Base-by-base conservation (phyloP, 2,797 vertebrate genomes). In the Myotis daubentonii region DNA sequence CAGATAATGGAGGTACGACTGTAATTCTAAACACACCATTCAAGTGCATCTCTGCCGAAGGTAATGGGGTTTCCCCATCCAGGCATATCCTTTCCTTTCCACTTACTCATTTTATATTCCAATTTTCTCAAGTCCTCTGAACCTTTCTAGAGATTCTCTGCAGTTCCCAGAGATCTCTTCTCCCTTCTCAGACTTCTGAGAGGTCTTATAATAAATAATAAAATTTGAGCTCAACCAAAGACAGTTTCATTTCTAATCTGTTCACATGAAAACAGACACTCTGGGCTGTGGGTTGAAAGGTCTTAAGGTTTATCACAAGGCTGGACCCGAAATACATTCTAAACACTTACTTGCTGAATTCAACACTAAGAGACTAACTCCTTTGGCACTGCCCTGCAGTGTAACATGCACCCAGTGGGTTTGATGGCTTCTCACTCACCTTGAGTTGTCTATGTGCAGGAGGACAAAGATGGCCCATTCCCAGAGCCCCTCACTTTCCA, bases 381-480 rank as follows among this genome's bases (percentile, higher is more conserved):
- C 12, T 47, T 70, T 87, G 70, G 36, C 49, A 94, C 0, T 83
- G 19, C 36, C 36, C 30, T 81, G 3, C 15, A 70, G 33, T 23
- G 3, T 12, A 57, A 70, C 9, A 89, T 36, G 36, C 7, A 76
- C n/a, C 10, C 11, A 53, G 9, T 66, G 33, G 25, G 30, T 91
- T 51, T 38, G 22, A 51, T 10, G 33, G 20, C 13, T 82, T 94
- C 22, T 87, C 1, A 97, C 98, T 98, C 78, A 99, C 98, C 57
- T 86, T 0, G 78, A 19, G 0, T 99, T 98, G 0, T 98, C 98
- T 86, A 99, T 98, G 66, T 99, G 99, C 74, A 99, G 98, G 91
- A 99, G 98, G 12, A 99, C 98, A 47, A 99, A 99, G 30, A 99
- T 19, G 0, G 99, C 99, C 99, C 99, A 98, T n/a, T 99, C 99